Conservation (phyloP, 2,797 vertebrate species). For the Notolepis coatsorum region DNA sequence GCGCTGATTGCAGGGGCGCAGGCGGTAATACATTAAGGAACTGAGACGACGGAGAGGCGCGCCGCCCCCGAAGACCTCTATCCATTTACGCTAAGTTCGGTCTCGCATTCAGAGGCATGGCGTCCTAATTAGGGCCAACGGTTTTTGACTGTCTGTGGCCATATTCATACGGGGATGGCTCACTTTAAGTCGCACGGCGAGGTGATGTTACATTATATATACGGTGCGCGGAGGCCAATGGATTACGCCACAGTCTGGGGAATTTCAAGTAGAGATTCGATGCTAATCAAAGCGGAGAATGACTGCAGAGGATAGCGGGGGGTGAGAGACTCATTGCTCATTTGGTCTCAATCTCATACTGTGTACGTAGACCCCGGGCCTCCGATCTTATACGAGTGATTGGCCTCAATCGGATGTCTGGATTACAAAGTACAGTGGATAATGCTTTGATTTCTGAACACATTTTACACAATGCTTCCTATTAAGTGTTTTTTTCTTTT, state of each 20-base stretch:
- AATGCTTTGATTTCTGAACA: slow-evolving; percentile 27
- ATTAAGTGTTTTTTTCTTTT: too few relatives aligned
- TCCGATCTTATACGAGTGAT: slow-evolving; percentile 35
- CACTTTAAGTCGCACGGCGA: slow-evolving; percentile 82
- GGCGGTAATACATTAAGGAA: slow-evolving; percentile 88
- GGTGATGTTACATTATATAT: slow-evolving; percentile 76
- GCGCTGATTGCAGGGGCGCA: slow-evolving; percentile 84
- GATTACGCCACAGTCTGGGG: slow-evolving; percentile 75
- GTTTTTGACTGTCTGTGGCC: slow-evolving; percentile 78
- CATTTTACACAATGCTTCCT: too few relatives aligned
- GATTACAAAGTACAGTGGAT: slow-evolving; percentile 32
- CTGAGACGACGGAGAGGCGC: slow-evolving; percentile 80
- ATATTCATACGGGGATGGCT: slow-evolving; percentile 84
- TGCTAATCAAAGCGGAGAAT: slow-evolving; percentile 76
- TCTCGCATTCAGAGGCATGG: slow-evolving; percentile 84
- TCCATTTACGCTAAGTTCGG: slow-evolving; percentile 84
- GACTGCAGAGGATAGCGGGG: slow-evolving; percentile 57
- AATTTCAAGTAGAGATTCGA: slow-evolving; percentile 77
- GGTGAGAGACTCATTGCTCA: slow-evolving; percentile 70
- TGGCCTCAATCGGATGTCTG: too few relatives aligned
- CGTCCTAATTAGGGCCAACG: slow-evolving; percentile 82
- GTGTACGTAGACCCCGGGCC: slow-evolving; percentile 36
- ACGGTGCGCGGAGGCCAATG: slow-evolving; percentile 71
- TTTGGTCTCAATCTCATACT: slow-evolving; percentile 65
- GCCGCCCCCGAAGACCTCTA: slow-evolving; percentile 81